Evolutionary conservation across 35 echinoderm and acorn worm species (phyloP), one percentile per base, ranked within the genome.

Genomic region (Holothuria glaberrima): DNA sequence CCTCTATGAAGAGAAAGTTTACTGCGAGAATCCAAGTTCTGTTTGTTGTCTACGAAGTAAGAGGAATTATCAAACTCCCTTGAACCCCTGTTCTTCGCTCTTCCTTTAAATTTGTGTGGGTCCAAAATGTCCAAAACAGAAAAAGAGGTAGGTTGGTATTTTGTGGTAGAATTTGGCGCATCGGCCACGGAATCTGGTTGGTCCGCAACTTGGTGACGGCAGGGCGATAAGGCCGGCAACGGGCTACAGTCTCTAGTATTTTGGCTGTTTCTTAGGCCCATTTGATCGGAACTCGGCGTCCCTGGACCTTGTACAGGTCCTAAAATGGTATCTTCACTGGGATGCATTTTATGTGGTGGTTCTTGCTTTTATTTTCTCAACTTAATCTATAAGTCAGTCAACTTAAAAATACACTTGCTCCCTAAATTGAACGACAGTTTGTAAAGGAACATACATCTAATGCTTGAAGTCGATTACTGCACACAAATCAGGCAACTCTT

Each of bases 91-190:
- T 72, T 28, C 35, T 72, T 72, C 6, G 25, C 69, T 72, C 10
- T 72, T 19, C 76, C 76, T 4, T n/a, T 80, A 80, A 80, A 80
- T 80, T 80, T 80, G 13, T 80, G 36, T 20, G 76, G 76, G 50
- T 80, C 26, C 21, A 80, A 58, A 80, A 80, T 80, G 16, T 80
- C 76, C 76, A 80, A 45, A 9, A 80, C 76, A 20, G 76, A 80
- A 41, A 80, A 80, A 25, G 76, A 80, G 9, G 76, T 80, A 17
- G 50, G 17, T 50, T 58, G 32, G 41, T 26, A 60, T 82, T 56
- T 60, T n/a, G 21, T 48, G 79, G 36, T 82, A 25, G 19, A 29
- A 27, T 18, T 58, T 38, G 32, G 71, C 21, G 26, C 20, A 9
- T 41, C 71, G 0, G 44, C 46, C 17, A 29, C 79, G 9, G 7